Percentiles rank a stretch among this genome's conserved stretches.
Conservation (phyloP, 2,888 invertebrate genomes). For the Campoplex capitator region DNA sequence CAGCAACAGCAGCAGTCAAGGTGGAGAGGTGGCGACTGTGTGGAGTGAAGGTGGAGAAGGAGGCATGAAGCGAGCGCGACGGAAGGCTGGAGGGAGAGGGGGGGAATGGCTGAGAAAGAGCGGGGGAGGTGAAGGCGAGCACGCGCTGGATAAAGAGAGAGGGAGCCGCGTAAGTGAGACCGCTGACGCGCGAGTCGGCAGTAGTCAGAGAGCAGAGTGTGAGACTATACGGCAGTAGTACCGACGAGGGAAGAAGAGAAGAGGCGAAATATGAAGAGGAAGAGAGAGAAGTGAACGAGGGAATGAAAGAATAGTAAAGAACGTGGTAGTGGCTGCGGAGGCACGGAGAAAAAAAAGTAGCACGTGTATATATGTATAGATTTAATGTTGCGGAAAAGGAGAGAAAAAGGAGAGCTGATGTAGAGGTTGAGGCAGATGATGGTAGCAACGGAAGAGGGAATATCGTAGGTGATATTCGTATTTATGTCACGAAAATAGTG, state of each 20-base stretch:
- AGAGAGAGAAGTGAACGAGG: constrained; percentile 28
- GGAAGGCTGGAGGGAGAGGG: constrained; percentile 51
- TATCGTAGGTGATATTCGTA: not conserved
- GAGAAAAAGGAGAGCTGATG: constrained; percentile 9
- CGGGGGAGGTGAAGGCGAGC: constrained; percentile 64
- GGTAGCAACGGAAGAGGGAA: not conserved
- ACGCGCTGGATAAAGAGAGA: constrained; percentile 72
- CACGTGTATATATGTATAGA: not conserved
- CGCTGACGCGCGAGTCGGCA: constrained; percentile 72
- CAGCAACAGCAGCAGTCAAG: constrained; percentile 61
- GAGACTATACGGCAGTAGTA: constrained; percentile 55
- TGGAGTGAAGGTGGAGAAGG: constrained; percentile 64
- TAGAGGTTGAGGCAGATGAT: not conserved
- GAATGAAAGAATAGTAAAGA: constrained; percentile 35
- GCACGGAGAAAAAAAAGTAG: constrained; percentile 4
- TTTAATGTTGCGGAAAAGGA: constrained; percentile 7
- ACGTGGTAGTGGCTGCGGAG: constrained; percentile 45
- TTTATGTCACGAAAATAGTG: constrained; percentile 12
- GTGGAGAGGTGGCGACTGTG: constrained; percentile 66
- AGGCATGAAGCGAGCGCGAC: constrained; percentile 42
- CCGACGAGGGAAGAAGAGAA: constrained; percentile 35
- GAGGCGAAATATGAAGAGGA: constrained; percentile 45
- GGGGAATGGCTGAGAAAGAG: constrained; percentile 53
- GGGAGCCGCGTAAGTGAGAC: constrained; percentile 71
- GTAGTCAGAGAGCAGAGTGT: constrained; percentile 70